Conservation (phyloP, 2,797 vertebrate genomes). For the Darevskia nairensis region DNA sequence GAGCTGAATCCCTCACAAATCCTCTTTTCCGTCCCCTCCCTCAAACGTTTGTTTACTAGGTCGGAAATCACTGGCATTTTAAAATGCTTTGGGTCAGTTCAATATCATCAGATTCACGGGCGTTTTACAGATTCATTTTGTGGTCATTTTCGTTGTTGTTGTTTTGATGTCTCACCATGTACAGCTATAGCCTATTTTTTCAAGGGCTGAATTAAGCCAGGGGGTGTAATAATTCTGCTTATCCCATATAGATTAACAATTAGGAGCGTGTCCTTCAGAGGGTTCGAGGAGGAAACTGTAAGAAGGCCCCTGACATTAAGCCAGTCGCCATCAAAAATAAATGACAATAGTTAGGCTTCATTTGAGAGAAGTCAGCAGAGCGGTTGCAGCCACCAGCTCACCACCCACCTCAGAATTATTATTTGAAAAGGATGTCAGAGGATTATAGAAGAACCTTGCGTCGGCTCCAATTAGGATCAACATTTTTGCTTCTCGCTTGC, state of each 20-base stretch:
- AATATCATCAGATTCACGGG: slow-evolving; percentile 35
- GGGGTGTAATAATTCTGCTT: slow-evolving; percentile 51
- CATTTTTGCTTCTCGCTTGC: slow-evolving; percentile 62
- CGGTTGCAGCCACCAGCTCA: slow-evolving; percentile 75
- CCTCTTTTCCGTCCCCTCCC: not conserved
- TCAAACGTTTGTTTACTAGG: slow-evolving; percentile 7
- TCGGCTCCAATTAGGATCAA: slow-evolving; percentile 84
- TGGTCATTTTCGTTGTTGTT: not conserved
- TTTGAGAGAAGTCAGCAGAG: slow-evolving; percentile 70
- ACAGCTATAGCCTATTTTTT: not conserved
- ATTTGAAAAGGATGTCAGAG: slow-evolving; percentile 81
- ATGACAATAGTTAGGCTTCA: slow-evolving; percentile 78
- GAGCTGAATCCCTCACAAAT: not conserved
- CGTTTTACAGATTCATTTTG: not conserved
- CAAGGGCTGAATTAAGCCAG: slow-evolving; percentile 53
- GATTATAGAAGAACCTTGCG: slow-evolving; percentile 80
- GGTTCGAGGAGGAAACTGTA: slow-evolving; percentile 50
- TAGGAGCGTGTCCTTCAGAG: slow-evolving; percentile 61
- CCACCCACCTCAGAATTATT: slow-evolving; percentile 82
- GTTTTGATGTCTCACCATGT: not conserved
- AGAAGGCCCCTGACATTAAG: slow-evolving; percentile 66
- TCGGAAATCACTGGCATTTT: slow-evolving; percentile 14
- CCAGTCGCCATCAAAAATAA: slow-evolving; percentile 78
- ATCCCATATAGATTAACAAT: slow-evolving; percentile 66
- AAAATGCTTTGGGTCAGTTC: slow-evolving; percentile 46